Evolutionary conservation across 2,888 invertebrate species (phyloP).

Genomic region (Adela reaumurella): DNA sequence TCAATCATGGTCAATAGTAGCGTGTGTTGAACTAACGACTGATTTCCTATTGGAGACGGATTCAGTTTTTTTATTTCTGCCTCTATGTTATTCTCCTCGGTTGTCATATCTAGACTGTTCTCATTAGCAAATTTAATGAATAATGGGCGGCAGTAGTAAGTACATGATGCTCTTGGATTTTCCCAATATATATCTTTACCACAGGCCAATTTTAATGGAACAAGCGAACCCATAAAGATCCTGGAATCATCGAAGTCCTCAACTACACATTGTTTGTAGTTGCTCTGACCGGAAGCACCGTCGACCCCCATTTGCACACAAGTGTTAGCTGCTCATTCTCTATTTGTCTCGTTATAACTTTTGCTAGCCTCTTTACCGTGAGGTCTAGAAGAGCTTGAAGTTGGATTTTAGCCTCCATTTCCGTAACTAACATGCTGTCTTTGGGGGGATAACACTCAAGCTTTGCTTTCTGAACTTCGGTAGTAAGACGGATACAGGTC

Average conservation of each 20-base stretch:
- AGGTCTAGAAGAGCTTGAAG: no score
- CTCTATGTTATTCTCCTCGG: constrained; percentile 4
- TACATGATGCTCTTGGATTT: constrained; percentile 9
- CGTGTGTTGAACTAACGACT: constrained; percentile 2
- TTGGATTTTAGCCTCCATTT: no score
- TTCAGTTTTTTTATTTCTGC: neutral
- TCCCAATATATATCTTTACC: constrained; percentile 7
- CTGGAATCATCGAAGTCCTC: constrained; percentile 3
- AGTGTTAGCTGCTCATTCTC: constrained; percentile 3
- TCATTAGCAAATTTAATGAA: constrained; percentile 3
- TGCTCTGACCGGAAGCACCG: constrained; percentile 7
- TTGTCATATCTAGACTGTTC: constrained; percentile 1
- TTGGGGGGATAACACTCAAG: neutral
- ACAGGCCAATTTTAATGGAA: constrained; percentile 7
- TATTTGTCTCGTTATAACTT: no score
- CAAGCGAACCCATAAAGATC: constrained; percentile 6
- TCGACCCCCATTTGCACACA: constrained; percentile 9
- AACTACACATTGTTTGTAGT: constrained; percentile 8
- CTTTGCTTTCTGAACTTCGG: neutral
- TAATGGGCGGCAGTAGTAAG: constrained; percentile 9
- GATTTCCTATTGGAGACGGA: constrained; percentile 4
- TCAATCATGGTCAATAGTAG: constrained; percentile 8
- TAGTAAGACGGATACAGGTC: neutral
- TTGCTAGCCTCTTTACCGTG: no score
- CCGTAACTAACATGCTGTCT: neutral